These are phyloP conservation scores for Ylistrum balloti DNA, from an alignment of 1,140 invertebrate species.

Conservation along the genomic window DNA sequence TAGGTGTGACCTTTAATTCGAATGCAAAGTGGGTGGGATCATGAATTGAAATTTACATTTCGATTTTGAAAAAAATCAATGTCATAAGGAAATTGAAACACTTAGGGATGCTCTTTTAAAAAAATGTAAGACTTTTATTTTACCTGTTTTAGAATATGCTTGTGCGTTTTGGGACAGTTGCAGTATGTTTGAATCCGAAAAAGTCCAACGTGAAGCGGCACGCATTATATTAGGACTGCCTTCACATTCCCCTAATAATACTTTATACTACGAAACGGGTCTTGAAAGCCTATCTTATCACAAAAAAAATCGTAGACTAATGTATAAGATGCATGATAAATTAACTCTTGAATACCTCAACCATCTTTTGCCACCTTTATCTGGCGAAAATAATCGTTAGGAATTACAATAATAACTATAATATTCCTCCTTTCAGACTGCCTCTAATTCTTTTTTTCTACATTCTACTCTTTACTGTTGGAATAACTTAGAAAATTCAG, in stretches of 20 bases:
- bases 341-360: too few species aligned
- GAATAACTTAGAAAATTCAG: too few species aligned
- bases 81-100: constrained; percentile 44
- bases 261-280: constrained; percentile 45
- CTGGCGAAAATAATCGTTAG: too few species aligned
- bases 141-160: constrained; percentile 49
- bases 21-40: too few species aligned
- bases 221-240: constrained; percentile 46
- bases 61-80: constrained; percentile 16
- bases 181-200: constrained; percentile 7
- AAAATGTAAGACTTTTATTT: constrained; percentile 46
- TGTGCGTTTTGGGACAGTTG: constrained; percentile 45
- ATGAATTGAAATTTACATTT: too few species aligned
- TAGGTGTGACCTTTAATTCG: too few species aligned
- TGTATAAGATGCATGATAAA: too few species aligned
- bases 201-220: constrained; percentile 45
- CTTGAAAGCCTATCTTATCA: background rate
- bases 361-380: too few species aligned
- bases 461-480: too few species aligned
- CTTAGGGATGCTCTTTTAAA: background rate
- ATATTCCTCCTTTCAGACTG: too few species aligned
- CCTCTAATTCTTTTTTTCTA: too few species aligned
- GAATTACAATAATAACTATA: too few species aligned
- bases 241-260: background rate
- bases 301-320: background rate